Conservation (phyloP, 2,113 vertebrate genomes). For the Aptenodytes forsteri region DNA sequence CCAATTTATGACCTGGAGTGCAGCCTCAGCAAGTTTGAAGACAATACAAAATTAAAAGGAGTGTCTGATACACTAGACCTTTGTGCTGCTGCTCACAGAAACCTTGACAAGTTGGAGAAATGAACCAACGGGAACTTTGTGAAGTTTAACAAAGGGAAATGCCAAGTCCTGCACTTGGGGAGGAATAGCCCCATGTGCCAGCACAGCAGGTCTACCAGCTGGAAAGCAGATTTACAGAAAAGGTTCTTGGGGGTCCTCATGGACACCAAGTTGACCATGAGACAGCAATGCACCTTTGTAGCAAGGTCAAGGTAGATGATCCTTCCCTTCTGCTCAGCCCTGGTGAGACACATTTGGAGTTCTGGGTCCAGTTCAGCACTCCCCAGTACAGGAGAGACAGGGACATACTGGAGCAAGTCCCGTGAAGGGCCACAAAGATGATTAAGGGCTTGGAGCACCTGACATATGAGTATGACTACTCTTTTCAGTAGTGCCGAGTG, state of each 20-base stretch:
- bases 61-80: neutral
- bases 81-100: neutral
- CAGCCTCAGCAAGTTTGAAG: neutral
- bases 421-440: neutral
- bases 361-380: neutral
- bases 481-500: neutral
- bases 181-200: neutral
- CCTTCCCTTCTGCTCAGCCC: neutral
- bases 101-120: neutral
- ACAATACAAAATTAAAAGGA: neutral
- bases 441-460: neutral
- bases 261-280: neutral
- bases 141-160: neutral
- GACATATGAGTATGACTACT: neutral
- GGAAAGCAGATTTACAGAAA: neutral
- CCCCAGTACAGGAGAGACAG: neutral
- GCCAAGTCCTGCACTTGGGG: neutral
- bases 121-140: neutral
- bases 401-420: neutral
- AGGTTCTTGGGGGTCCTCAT: rapidly evolving
- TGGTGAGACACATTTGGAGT: neutral
- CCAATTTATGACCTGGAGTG: neutral
- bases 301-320: neutral
- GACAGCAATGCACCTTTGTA: neutral
- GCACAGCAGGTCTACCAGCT: neutral